A percentile compares a stretch with the other conserved stretches of the same genome.
Evolutionary conservation across 64 coral and sea anemone genomes (phyloP).

Genomic region (Trachythela sp.): DNA sequence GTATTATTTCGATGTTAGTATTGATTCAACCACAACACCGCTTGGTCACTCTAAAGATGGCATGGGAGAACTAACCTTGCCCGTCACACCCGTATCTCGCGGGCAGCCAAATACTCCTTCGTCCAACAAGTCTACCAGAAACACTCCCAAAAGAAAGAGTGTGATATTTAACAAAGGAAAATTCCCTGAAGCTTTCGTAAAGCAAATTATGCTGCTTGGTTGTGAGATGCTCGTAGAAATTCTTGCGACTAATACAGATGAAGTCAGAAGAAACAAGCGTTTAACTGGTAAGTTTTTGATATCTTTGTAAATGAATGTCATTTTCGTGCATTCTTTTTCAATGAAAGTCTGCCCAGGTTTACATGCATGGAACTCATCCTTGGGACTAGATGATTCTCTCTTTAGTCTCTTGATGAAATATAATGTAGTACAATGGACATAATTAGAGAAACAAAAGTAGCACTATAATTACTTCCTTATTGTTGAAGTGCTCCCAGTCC

Average conservation of each 20-base stretch:
- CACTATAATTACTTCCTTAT: too few species aligned
- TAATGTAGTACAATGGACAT: too few species aligned
- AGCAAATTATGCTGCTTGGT: background rate
- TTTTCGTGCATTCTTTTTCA: too few species aligned
- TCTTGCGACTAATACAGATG: background rate
- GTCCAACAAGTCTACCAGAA: background rate
- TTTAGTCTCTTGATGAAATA: too few species aligned
- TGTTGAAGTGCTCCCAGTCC: too few species aligned
- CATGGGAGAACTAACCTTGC: background rate
- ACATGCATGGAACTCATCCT: too few species aligned
- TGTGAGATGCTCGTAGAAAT: constrained; percentile 11
- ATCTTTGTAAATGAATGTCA: background rate
- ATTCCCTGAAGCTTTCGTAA: background rate
- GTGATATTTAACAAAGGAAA: background rate
- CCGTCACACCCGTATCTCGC: background rate
- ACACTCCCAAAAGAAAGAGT: background rate
- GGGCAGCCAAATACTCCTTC: background rate
- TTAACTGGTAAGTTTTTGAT: background rate
- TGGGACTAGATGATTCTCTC: too few species aligned
- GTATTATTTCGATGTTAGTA: constrained; percentile 61
- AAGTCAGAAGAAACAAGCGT: background rate
- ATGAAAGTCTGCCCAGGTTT: too few species aligned
- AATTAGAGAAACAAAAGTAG: too few species aligned
- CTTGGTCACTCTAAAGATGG: background rate
- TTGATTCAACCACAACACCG: background rate